Percentiles rank a stretch among this genome's conserved stretches.
Conservation (phyloP, 2,888 invertebrate genomes). For the Acleris sparsana region DNA sequence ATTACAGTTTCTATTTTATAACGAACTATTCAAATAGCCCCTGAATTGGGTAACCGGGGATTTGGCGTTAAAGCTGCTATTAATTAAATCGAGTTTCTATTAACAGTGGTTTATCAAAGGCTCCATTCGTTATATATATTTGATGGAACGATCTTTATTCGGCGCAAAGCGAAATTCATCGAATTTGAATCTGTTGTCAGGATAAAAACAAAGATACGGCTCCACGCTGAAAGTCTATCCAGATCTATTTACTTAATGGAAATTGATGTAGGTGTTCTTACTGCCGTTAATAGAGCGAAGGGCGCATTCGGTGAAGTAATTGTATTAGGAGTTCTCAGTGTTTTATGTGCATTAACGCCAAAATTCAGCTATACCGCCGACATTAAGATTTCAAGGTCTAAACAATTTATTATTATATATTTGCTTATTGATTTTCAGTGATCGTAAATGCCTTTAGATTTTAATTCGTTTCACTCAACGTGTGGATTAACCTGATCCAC, state of each 20-base stretch:
- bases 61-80: not conserved
- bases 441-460: too few relatives aligned
- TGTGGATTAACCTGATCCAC: too few relatives aligned
- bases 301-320: constrained; percentile 12
- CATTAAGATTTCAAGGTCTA: too few relatives aligned
- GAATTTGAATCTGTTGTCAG: not conserved
- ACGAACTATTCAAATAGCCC: too few relatives aligned
- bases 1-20: too few relatives aligned
- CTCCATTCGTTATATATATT: not conserved
- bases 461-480: too few relatives aligned
- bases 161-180: not conserved
- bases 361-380: too few relatives aligned
- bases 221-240: constrained; percentile 8
- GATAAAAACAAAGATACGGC: not conserved
- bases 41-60: too few relatives aligned
- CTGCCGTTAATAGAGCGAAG: constrained; percentile 21
- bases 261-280: constrained; percentile 25
- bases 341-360: too few relatives aligned
- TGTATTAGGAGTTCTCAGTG: not conserved
- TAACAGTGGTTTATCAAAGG: not conserved
- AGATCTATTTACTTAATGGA: constrained; percentile 28
- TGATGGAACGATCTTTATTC: not conserved
- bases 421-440: too few relatives aligned
- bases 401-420: too few relatives aligned
- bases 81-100: not conserved